Evolutionary conservation across 2,888 invertebrate genomes (phyloP).

Genomic region (Neoitamus cyanurus): DNA sequence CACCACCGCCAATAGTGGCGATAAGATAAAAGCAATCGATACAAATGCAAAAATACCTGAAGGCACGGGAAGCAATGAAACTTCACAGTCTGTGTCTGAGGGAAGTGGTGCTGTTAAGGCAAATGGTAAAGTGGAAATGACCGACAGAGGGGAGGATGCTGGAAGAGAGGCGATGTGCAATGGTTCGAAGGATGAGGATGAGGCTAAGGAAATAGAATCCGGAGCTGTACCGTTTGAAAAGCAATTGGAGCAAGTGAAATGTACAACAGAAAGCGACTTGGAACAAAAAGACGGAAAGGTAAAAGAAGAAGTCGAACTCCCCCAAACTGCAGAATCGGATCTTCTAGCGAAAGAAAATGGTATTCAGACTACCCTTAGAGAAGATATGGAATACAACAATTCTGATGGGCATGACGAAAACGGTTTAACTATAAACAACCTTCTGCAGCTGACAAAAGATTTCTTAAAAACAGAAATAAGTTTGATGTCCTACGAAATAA

Average conservation of each 20-base stretch:
- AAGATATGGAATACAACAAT: not conserved
- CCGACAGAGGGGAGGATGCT: not conserved
- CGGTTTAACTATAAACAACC: not conserved
- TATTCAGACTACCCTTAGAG: not conserved
- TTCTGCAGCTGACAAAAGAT: not conserved
- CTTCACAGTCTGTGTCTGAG: not conserved
- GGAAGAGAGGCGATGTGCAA: not conserved
- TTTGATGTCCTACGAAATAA: not conserved
- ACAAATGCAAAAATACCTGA: not conserved
- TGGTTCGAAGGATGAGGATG: not conserved
- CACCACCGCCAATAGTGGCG: not conserved
- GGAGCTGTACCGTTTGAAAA: not conserved
- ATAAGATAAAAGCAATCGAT: constrained; percentile 35
- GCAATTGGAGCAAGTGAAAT: not conserved
- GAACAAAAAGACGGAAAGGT: not conserved
- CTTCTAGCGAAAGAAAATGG: not conserved
- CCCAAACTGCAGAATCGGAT: not conserved
- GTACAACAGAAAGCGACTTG: not conserved
- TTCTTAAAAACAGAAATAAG: not conserved
- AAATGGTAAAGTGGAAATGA: not conserved
- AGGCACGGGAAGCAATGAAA: not conserved
- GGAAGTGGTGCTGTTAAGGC: not conserved
- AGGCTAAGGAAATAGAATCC: not conserved
- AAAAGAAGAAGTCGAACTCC: not conserved
- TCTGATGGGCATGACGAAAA: not conserved